phyloP scores from a whole-genome alignment of 2,113 vertebrate genomes.

The Camelus dromedarius region DNA sequence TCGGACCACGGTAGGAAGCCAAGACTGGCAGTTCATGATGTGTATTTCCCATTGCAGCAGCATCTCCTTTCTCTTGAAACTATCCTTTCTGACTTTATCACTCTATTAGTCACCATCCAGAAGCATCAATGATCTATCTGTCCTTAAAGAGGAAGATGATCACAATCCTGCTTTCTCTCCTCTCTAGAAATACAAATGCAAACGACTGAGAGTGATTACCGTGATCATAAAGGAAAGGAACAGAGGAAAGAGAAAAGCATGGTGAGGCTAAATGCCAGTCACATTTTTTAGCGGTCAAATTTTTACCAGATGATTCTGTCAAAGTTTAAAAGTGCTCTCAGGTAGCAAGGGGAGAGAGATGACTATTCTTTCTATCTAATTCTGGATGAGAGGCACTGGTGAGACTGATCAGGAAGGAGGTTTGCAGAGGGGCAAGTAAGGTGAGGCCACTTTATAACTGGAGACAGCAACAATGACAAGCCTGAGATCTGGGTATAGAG shows the following conservation, averaged over 20 bases:
- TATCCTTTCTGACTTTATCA: slow-evolving; percentile 1
- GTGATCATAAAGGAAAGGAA: background rate
- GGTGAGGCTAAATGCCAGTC: background rate
- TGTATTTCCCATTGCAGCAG: background rate
- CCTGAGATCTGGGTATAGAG: background rate
- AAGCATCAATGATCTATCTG: background rate
- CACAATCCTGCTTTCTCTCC: background rate
- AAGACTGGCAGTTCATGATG: background rate
- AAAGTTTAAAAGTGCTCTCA: slow-evolving; percentile 37
- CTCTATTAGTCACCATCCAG: background rate
- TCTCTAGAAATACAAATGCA: slow-evolving; percentile 14
- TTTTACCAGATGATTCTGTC: slow-evolving; percentile 11
- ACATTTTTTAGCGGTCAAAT: background rate
- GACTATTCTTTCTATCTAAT: background rate
- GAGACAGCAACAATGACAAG: background rate
- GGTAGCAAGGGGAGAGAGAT: background rate
- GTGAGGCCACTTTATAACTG: background rate
- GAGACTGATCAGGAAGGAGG: background rate
- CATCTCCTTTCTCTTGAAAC: slow-evolving; percentile 14
- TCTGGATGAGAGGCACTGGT: slow-evolving; percentile 23
- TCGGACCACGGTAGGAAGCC: background rate
- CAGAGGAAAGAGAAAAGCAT: background rate
- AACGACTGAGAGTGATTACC: background rate
- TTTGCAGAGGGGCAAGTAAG: background rate
- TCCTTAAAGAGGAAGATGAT: background rate